phyloP scores from a whole-genome alignment of 2,888 invertebrate species.

The Stramonita haemastoma region DNA sequence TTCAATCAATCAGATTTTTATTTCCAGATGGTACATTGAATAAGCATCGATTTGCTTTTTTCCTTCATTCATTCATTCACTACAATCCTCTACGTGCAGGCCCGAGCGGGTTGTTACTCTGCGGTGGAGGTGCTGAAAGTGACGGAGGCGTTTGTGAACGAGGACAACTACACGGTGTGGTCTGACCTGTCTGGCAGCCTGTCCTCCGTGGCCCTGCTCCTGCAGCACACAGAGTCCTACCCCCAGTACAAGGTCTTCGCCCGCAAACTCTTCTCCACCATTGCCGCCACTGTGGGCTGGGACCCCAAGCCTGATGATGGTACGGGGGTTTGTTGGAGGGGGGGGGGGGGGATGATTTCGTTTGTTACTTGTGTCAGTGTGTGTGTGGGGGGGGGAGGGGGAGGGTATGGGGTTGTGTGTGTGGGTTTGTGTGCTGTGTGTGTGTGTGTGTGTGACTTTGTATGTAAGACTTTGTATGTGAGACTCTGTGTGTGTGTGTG shows the following conservation, averaged over 20 bases:
- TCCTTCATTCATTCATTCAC: too few species aligned
- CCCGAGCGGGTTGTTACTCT: constrained; percentile 87
- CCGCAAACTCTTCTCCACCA: constrained; percentile 85
- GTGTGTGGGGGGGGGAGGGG: neutral
- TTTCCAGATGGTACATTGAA: too few species aligned
- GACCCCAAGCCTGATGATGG: constrained; percentile 89
- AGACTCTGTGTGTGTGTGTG: neutral
- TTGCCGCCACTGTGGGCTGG: constrained; percentile 90
- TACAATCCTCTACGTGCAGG: constrained; percentile 59
- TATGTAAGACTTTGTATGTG: neutral
- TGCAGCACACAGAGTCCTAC: constrained; percentile 88
- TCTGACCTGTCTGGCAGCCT: constrained; percentile 83
- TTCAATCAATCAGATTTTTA: too few species aligned
- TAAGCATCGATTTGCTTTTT: too few species aligned
- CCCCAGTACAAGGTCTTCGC: constrained; percentile 87
- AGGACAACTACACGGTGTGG: constrained; percentile 96
- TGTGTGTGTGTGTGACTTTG: neutral
- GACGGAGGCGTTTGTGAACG: constrained; percentile 90
- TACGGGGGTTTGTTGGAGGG: constrained; percentile 52
- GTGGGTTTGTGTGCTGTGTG: neutral
- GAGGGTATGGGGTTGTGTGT: neutral
- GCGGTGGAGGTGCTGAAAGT: constrained; percentile 89
- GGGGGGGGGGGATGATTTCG: neutral
- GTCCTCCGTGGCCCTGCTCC: constrained; percentile 85
- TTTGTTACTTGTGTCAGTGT: neutral